These are phyloP conservation scores for Fringilla coelebs DNA, from an alignment of 2,797 vertebrate species.

Conservation along the genomic window DNA sequence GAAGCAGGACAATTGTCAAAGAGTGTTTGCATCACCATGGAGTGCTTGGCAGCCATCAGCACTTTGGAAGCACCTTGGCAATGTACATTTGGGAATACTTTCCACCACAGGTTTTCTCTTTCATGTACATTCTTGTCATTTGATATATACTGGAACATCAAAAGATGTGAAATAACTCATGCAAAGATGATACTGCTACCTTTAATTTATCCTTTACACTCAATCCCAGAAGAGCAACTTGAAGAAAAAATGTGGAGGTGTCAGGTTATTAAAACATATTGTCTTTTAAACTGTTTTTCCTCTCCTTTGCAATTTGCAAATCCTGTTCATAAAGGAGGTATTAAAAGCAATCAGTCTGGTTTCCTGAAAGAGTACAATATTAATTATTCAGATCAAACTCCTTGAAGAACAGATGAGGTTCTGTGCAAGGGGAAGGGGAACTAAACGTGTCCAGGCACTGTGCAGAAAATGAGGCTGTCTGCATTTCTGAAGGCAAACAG, in stretches of 20 bases:
- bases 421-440: background rate
- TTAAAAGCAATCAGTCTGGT: constrained; percentile 31
- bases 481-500: background rate
- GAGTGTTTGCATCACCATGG: background rate
- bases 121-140: background rate
- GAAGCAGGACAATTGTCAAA: background rate
- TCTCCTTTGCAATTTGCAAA: constrained; percentile 1
- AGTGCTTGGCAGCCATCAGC: background rate
- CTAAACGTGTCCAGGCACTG: background rate
- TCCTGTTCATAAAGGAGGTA: background rate
- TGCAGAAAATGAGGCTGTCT: background rate
- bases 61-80: background rate
- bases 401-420: background rate
- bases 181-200: background rate
- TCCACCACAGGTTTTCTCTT: background rate
- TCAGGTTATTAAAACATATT: background rate
- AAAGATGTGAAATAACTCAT: background rate
- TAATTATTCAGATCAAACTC: constrained; percentile 24
- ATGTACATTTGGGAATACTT: background rate
- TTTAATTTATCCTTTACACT: background rate
- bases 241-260: background rate
- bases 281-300: background rate
- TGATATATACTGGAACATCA: background rate
- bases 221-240: background rate
- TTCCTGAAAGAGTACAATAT: background rate